Base-by-base conservation (phyloP, 2,888 invertebrate genomes). In the Allophyes oxyacanthae region DNA sequence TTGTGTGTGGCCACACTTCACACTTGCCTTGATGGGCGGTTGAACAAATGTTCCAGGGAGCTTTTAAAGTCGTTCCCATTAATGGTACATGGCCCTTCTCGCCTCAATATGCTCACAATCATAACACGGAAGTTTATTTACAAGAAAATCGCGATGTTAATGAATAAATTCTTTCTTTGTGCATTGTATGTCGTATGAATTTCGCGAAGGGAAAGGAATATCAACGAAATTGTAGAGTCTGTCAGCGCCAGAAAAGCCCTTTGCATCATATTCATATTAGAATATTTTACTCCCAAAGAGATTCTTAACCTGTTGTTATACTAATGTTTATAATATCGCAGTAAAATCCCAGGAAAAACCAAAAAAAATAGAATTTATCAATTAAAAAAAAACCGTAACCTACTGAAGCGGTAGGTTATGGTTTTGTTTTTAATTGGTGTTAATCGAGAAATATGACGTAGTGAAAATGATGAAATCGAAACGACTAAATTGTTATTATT, bases 1-100 rank as follows among this genome's bases (percentile, higher is more conserved):
- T 54, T 67, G 78, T 81, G 82, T 83, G 82, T 83, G 82, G 82
- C 64, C 79, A 57, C 69, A 72, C 72, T 78, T 82, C 75, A 82
- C 82, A 82, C 82, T 75, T 73, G 60, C 61, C 58, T 50, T 59
- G 65, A 70, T 64, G 72, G 69, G 69, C 54, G 67, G 71, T 66
- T 78, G 75, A 75, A 80, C 78, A 79, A 81, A 80, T 78, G 76
- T 75, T 72, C 65, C 59, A 63, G 50, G 56, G 58, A 61, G 66
- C 75, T 75, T 73, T 74, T 76, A 75, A n/a, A 77, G 54, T 41
- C 54, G 52, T 53, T 62, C 54, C 65, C 56, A 61, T 70, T 66
- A 72, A 62, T 64, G 44, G 54, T 49, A 62, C 62, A 48, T 52
- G 55, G 58, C 45, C 48, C 62, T 65, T 67, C 61, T 54, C 62